Evolutionary conservation across 2,113 vertebrate genomes (phyloP).

Genomic region (Nasalis larvatus): DNA sequence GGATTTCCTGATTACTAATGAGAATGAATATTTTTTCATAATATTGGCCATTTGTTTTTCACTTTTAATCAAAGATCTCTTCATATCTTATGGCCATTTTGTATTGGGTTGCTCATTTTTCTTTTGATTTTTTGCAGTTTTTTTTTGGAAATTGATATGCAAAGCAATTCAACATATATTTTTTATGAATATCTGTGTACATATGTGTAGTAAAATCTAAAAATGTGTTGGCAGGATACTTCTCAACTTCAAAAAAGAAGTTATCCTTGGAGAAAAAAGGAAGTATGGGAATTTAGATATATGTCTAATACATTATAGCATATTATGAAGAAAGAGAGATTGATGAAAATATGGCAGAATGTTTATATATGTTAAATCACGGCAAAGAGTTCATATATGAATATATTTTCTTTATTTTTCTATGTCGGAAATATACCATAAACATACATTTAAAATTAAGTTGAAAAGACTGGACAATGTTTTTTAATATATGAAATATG

Average conservation of each 20-base stretch:
- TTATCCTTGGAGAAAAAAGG: not conserved
- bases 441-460: not conserved
- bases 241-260: not conserved
- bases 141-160: not conserved
- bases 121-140: not conserved
- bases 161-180: not conserved
- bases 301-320: not conserved
- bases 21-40: not conserved
- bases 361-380: not conserved
- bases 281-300: not conserved
- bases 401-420: constrained; percentile 34
- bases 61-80: not conserved
- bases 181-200: not conserved
- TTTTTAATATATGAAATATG: not conserved
- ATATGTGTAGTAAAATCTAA: not conserved
- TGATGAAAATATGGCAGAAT: constrained; percentile 3
- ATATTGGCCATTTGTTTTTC: not conserved
- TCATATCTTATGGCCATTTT: constrained; percentile 5
- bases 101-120: not conserved
- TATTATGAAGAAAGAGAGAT: not conserved
- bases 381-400: not conserved
- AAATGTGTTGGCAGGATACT: not conserved
- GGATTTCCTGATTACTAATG: not conserved
- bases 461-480: not conserved
- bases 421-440: not conserved